Conservation (phyloP, 2,888 invertebrate species). For the Tetramorium bicarinatum region DNA sequence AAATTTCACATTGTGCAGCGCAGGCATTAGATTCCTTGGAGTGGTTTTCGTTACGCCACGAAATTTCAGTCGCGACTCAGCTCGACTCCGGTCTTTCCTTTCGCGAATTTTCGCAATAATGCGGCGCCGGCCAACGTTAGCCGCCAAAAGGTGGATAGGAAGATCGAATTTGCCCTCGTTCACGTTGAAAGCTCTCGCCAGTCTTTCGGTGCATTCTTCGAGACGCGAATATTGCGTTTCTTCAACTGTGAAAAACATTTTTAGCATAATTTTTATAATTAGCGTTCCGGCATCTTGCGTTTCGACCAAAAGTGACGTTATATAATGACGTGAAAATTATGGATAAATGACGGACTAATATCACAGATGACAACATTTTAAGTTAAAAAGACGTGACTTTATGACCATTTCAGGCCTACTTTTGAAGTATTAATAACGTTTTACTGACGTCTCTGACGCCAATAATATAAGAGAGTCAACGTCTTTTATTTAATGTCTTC, state of each 20-base stretch:
- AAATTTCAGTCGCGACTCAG: constrained; percentile 32
- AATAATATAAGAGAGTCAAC: too few species aligned
- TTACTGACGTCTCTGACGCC: too few species aligned
- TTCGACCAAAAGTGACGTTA: too few species aligned
- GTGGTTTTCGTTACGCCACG: constrained; percentile 19
- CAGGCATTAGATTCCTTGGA: constrained; percentile 4
- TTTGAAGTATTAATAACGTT: too few species aligned
- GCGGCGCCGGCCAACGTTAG: constrained; percentile 10
- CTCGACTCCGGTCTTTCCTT: constrained; percentile 12
- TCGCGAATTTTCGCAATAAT: constrained; percentile 39
- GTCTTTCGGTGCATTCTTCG: neutral
- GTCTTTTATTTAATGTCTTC: too few species aligned
- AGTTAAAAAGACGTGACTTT: too few species aligned
- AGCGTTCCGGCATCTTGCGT: neutral
- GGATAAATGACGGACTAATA: too few species aligned
- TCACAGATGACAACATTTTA: too few species aligned
- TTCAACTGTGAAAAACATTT: neutral
- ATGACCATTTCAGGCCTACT: too few species aligned
- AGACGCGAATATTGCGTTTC: neutral
- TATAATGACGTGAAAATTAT: too few species aligned
- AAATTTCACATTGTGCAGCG: constrained; percentile 23
- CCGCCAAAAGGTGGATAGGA: constrained; percentile 4
- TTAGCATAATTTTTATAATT: neutral
- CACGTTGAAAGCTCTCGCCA: constrained; percentile 2
- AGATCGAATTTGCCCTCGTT: constrained; percentile 3